These are phyloP conservation scores for Poecile atricapillus DNA, from an alignment of 2,113 vertebrate genomes.

Conservation along the genomic window DNA sequence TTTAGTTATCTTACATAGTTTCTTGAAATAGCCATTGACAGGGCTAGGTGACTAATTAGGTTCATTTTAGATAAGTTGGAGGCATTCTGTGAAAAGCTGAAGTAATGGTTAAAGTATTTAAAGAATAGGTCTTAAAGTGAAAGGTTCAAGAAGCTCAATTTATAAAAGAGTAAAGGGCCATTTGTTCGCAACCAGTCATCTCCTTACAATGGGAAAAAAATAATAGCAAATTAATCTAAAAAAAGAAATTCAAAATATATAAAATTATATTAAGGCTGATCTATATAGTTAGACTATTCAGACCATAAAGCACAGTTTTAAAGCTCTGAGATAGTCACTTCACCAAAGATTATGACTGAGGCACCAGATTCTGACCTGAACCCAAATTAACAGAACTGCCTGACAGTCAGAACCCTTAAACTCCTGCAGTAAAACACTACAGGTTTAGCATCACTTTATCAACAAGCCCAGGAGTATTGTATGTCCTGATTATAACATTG, in stretches of 20 bases:
- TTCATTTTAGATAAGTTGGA: conserved; percentile 20
- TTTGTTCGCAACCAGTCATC: background rate
- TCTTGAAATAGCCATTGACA: background rate
- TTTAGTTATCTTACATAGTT: background rate
- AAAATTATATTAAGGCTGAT: background rate
- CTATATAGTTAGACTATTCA: background rate
- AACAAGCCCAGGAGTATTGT: background rate
- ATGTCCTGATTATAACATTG: background rate
- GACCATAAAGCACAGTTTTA: background rate
- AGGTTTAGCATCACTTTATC: background rate
- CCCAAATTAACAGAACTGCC: background rate
- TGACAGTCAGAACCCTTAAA: background rate
- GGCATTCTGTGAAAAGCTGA: background rate
- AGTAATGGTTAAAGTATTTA: background rate
- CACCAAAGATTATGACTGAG: background rate
- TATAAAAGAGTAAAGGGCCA: background rate
- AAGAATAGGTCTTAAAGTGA: background rate
- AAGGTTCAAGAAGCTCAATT: background rate
- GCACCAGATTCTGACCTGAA: background rate
- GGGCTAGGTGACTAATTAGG: background rate
- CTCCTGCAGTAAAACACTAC: background rate
- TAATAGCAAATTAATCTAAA: background rate
- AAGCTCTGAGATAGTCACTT: background rate
- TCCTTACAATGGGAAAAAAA: background rate
- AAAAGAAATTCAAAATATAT: background rate